Percentiles rank a stretch among this genome's conserved stretches.
Evolutionary conservation across 2,797 vertebrate genomes (phyloP).

Genomic region (Notoglanidium macrostoma): DNA sequence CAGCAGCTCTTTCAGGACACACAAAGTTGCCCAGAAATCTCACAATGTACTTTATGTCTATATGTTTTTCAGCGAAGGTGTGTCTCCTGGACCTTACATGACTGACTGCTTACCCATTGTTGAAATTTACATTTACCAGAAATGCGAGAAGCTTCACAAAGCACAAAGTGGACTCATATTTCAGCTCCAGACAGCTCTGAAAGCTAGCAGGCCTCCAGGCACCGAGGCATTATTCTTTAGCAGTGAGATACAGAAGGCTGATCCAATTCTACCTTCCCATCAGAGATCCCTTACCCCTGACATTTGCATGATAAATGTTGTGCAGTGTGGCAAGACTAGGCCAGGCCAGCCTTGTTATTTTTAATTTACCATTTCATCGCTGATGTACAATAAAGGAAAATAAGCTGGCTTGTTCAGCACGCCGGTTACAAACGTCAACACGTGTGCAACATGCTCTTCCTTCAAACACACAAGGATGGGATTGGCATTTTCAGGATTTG

Average conservation of each 20-base stretch:
- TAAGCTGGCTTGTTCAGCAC: neutral
- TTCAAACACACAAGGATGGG: too few species aligned
- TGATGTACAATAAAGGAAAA: conserved; percentile 21
- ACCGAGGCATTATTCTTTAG: conserved; percentile 25
- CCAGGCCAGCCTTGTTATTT: conserved; percentile 19
- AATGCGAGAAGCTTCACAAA: conserved; percentile 14
- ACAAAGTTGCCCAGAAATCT: neutral
- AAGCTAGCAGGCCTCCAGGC: conserved; percentile 22
- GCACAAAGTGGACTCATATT: conserved; percentile 36
- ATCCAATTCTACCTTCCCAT: conserved; percentile 25
- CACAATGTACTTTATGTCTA: neutral
- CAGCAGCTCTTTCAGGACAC: neutral
- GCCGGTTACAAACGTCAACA: neutral
- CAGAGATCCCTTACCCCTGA: conserved; percentile 30
- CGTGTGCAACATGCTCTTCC: neutral
- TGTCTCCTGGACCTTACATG: neutral
- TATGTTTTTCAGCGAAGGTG: neutral
- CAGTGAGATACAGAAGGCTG: conserved; percentile 20
- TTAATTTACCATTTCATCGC: conserved; percentile 31
- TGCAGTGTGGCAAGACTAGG: conserved; percentile 22
- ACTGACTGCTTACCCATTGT: conserved; percentile 15
- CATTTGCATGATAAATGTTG: conserved; percentile 38
- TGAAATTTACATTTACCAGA: conserved; percentile 12
- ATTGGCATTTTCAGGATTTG: neutral
- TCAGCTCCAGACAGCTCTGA: conserved; percentile 25